Evolutionary conservation across 2,888 invertebrate genomes (phyloP).

Genomic region (Drosophila pseudotalamancana): DNA sequence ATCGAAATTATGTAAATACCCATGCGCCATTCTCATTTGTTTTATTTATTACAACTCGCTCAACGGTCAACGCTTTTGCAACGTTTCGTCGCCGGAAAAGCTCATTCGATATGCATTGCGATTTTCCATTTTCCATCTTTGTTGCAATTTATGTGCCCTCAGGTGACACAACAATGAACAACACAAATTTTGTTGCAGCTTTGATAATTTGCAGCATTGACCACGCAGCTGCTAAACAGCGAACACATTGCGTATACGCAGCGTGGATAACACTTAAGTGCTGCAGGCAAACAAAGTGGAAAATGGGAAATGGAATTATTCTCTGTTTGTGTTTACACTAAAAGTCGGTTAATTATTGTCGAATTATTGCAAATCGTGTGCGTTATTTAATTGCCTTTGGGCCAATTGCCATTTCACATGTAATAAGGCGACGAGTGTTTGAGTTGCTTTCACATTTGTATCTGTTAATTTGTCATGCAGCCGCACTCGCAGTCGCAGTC

Average conservation of each 20-base stretch:
- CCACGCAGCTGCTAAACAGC: conserved; percentile 28
- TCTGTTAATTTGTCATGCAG: conserved; percentile 21
- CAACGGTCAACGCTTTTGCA: conserved; percentile 1
- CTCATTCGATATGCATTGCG: conserved; percentile 57
- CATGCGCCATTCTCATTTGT: conserved; percentile 32
- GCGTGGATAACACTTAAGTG: conserved; percentile 22
- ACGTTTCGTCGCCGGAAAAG: conserved; percentile 16
- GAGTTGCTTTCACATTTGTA: conserved; percentile 29
- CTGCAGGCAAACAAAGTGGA: not conserved
- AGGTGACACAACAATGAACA: conserved; percentile 13
- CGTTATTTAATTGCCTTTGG: conserved; percentile 49
- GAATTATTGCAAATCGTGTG: conserved; percentile 27
- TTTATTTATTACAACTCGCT: conserved; percentile 48
- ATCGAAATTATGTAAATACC: conserved; percentile 75
- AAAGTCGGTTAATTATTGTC: conserved; percentile 37
- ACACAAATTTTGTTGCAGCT: conserved; percentile 7
- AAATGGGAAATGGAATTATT: conserved; percentile 1
- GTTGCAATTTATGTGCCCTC: conserved; percentile 32
- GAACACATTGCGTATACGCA: conserved; percentile 45
- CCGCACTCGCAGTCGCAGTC: conserved; percentile 11
- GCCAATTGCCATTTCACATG: conserved; percentile 50
- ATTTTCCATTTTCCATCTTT: conserved; percentile 1
- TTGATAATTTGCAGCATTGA: conserved; percentile 19
- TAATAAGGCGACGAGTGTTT: conserved; percentile 35
- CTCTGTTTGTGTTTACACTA: conserved; percentile 4